A percentile compares a stretch with the other conserved stretches of the same genome.
phyloP scores from a whole-genome alignment of 2,888 invertebrate genomes.

The Antheraea assamensis region DNA sequence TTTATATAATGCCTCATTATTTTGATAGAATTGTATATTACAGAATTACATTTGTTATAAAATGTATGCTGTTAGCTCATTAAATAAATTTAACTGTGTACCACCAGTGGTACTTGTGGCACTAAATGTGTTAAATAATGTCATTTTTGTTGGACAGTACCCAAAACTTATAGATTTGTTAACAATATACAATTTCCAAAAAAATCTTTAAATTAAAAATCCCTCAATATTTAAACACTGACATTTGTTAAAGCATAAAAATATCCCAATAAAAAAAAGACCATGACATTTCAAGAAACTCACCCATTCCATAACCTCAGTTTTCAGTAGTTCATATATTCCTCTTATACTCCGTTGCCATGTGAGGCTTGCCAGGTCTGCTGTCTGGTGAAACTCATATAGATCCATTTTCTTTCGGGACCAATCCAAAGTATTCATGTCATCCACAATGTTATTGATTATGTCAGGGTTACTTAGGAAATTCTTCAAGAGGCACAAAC shows the following conservation, averaged over 20 bases:
- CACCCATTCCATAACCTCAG: slow-evolving; percentile 86
- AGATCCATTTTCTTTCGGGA: slow-evolving; percentile 91
- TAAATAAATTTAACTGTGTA: too few species aligned
- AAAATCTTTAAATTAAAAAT: background rate
- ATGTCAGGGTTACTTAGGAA: slow-evolving; percentile 81
- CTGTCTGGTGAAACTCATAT: slow-evolving; percentile 93
- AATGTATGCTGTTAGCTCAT: too few species aligned
- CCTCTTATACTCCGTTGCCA: slow-evolving; percentile 82
- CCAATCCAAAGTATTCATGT: slow-evolving; percentile 87
- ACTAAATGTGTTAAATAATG: too few species aligned
- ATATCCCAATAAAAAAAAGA: background rate
- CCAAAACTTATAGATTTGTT: too few species aligned
- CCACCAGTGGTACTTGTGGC: too few species aligned
- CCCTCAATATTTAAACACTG: background rate
- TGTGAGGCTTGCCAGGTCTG: slow-evolving; percentile 84
- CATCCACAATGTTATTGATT: slow-evolving; percentile 84
- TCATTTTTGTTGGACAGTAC: too few species aligned
- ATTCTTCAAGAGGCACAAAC: slow-evolving; percentile 84
- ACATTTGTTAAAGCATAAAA: background rate
- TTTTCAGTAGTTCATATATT: slow-evolving; percentile 85
- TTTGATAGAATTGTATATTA: too few species aligned
- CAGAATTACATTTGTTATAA: too few species aligned
- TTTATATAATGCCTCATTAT: too few species aligned
- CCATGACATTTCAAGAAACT: slow-evolving; percentile 33
- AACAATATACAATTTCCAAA: too few species aligned